A percentile compares a stretch with the other conserved stretches of the same genome.
Conservation (phyloP, 2,888 invertebrate species). For the Odontomyia ornata region DNA sequence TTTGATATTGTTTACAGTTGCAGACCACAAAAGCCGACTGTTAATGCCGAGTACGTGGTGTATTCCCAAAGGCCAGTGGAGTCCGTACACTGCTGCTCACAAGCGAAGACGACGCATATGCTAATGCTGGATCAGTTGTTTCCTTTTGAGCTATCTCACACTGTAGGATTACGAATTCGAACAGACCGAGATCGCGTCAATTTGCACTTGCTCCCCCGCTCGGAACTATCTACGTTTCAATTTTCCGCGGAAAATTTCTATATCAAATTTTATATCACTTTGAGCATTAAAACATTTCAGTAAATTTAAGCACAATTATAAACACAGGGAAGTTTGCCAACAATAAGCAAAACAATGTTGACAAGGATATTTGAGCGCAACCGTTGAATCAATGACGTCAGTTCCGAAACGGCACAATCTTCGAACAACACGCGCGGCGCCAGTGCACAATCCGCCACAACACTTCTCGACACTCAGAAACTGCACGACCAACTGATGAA, state of each 20-base stretch:
- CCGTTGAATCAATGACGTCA: slow-evolving; percentile 18
- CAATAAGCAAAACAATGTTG: not conserved
- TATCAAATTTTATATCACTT: no score
- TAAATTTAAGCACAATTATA: not conserved
- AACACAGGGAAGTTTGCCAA: not conserved
- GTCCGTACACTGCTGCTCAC: not conserved
- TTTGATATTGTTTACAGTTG: slow-evolving; percentile 50
- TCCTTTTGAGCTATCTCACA: not conserved
- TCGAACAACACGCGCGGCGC: slow-evolving; percentile 19
- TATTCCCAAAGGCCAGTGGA: not conserved
- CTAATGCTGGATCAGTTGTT: not conserved
- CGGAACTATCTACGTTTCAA: no score
- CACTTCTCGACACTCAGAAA: slow-evolving; percentile 57
- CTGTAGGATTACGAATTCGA: not conserved
- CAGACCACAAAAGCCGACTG: slow-evolving; percentile 40
- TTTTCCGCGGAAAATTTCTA: no score
- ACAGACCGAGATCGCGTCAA: not conserved
- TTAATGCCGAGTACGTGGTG: not conserved
- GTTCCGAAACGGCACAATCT: not conserved
- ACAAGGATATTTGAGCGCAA: not conserved
- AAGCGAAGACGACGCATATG: not conserved
- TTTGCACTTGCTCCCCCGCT: not conserved
- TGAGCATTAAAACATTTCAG: no score
- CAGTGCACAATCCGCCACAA: not conserved
- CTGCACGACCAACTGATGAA: slow-evolving; percentile 57